These are phyloP conservation scores for Rhodeus uyekii DNA, from an alignment of 2,797 vertebrate genomes.

Conservation along the genomic window DNA sequence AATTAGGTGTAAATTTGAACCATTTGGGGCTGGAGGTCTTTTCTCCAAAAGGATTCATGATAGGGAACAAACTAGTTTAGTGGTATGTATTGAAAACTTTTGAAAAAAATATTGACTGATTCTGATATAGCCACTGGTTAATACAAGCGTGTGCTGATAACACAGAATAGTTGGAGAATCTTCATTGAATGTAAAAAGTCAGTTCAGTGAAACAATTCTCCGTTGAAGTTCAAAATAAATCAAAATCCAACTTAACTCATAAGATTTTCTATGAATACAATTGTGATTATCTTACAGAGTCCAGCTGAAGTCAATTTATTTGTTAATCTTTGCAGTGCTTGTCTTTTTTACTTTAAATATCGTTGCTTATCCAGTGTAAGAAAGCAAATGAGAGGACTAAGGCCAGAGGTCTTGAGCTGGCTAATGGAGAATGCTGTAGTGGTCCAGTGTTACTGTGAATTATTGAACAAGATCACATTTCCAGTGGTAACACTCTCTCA, in stretches of 20 bases:
- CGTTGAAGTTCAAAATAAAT: background rate
- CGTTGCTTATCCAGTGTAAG: background rate
- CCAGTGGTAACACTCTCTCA: conserved; percentile 65
- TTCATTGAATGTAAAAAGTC: background rate
- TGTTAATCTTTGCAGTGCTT: background rate
- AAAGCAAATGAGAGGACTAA: conserved; percentile 67
- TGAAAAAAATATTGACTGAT: background rate
- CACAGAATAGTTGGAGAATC: background rate
- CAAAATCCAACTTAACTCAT: background rate
- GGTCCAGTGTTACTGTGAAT: conserved; percentile 72
- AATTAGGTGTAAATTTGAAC: no score
- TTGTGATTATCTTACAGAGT: background rate
- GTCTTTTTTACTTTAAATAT: background rate
- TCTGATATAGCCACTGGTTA: background rate
- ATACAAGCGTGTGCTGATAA: background rate
- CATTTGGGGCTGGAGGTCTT: no score
- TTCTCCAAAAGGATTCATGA: no score
- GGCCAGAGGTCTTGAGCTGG: conserved; percentile 70
- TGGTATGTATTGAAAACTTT: background rate
- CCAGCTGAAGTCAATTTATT: background rate
- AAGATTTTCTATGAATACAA: background rate
- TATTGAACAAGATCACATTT: conserved; percentile 77
- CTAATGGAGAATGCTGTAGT: conserved; percentile 70
- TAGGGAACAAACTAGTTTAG: no score
- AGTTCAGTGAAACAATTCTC: background rate